These are phyloP conservation scores for Drosophila suboccidentalis DNA, from an alignment of 2,888 invertebrate species.

Conservation along the genomic window DNA sequence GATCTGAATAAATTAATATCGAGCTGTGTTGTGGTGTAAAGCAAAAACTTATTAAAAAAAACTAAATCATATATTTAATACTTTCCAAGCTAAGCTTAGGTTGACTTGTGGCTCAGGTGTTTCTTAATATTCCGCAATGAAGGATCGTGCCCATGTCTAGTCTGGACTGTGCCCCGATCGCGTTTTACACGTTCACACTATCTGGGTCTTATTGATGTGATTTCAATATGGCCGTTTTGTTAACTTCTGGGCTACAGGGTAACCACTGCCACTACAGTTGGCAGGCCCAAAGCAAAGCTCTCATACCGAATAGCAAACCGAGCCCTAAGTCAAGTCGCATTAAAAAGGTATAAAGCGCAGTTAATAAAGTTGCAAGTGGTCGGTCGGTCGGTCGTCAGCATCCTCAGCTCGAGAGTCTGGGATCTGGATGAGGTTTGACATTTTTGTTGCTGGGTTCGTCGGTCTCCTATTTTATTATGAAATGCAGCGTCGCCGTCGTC, in stretches of 20 bases:
- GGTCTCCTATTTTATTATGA: slow-evolving; percentile 51
- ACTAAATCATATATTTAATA: no score
- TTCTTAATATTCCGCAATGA: no score
- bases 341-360: slow-evolving; percentile 67
- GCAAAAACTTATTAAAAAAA: no score
- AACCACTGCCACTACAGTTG: slow-evolving; percentile 42
- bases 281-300: slow-evolving; percentile 24
- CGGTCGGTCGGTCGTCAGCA: slow-evolving; percentile 44
- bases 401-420: slow-evolving; percentile 35
- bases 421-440: slow-evolving; percentile 41
- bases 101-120: no score
- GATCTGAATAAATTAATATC: no score
- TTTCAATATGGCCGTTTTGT: not conserved
- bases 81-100: no score
- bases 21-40: no score
- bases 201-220: not conserved
- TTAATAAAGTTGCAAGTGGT: slow-evolving; percentile 74
- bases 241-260: slow-evolving; percentile 14
- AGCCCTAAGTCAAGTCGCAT: slow-evolving; percentile 37
- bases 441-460: slow-evolving; percentile 31
- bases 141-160: no score
- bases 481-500: slow-evolving; percentile 44
- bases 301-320: slow-evolving; percentile 9
- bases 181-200: not conserved
- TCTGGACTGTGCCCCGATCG: not conserved